Evolutionary conservation across 2,797 vertebrate species (phyloP).

Genomic region (Etheostoma nigrum): DNA sequence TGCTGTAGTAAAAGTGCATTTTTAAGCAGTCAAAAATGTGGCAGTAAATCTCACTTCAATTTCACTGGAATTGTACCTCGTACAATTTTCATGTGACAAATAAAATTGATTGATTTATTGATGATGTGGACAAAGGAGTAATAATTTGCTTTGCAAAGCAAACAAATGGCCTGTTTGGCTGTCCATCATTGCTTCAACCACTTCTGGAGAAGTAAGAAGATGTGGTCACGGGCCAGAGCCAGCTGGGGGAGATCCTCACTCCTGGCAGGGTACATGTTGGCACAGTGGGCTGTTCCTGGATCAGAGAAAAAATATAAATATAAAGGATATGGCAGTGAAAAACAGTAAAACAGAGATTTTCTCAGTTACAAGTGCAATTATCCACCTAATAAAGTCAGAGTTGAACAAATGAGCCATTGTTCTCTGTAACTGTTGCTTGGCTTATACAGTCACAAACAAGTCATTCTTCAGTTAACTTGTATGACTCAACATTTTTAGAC

Average conservation of each 20-base stretch:
- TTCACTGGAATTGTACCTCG: too few species aligned
- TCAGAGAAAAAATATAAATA: constrained; percentile 14
- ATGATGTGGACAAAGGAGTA: constrained; percentile 3
- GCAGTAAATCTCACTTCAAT: constrained; percentile 12
- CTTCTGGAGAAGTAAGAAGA: constrained; percentile 78
- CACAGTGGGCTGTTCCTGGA: constrained; percentile 85
- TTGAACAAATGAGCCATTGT: constrained; percentile 50
- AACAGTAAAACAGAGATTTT: constrained; percentile 24
- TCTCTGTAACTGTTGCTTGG: constrained; percentile 20
- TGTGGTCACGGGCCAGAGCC: constrained; percentile 71
- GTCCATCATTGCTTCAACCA: constrained; percentile 75
- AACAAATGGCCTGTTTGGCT: not conserved
- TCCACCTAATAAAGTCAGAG: constrained; percentile 44
- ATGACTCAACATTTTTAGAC: not conserved
- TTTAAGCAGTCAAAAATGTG: constrained; percentile 32
- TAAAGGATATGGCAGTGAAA: constrained; percentile 11
- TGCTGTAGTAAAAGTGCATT: constrained; percentile 38
- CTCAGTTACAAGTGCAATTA: constrained; percentile 53
- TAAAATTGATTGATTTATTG: too few species aligned
- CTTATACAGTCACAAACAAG: not conserved
- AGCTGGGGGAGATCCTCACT: constrained; percentile 78
- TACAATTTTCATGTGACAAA: too few species aligned
- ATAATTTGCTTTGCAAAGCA: constrained; percentile 8
- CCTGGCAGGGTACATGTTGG: constrained; percentile 85
- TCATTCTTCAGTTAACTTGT: not conserved